Base-by-base conservation (phyloP, 2,113 vertebrate genomes). In the Pycnonotus jocosus region DNA sequence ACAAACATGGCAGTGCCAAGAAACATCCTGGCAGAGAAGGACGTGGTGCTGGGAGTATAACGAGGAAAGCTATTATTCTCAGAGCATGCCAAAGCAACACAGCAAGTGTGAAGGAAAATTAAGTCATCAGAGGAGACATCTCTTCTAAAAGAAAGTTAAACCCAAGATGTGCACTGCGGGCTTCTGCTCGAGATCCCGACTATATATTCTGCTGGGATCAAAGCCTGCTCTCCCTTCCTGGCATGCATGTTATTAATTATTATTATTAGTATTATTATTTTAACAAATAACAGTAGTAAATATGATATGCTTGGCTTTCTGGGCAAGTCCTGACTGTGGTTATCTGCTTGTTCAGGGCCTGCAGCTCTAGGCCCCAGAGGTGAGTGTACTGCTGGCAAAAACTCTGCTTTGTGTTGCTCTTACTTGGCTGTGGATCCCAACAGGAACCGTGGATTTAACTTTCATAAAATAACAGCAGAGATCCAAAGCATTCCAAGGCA, bases 1-100 rank as follows among this genome's bases (percentile, higher is more conserved):
- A 94, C 61, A 83, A 94, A 92, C 92, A 88, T 92, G 86, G 93
- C 88, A 81, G 84, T 90, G 92, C 93, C 92, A 96, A 96, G 92
- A 96, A 96, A 94, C 23, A 93, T 37, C 83, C 88, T 90, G 88
- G 95, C 69, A 92, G 76, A 45, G 93, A 83, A 94, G 95, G 82
- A 94, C 81, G 17, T 51, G 85, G 88, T 83, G 92, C 95, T 94
- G 95, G 86, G 90, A 94, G 61, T 84, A 11, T 90, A 96, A 95
- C 69, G 77, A 96, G 92, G 73, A 93, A 70, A 93, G 93, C 88
- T 61, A 88, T 95, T 96, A 77, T 83, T 92, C 72, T 96, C 90
- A 68, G 81, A 92, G 81, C 71, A 54, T 61, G 84, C 81, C 93
- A 92, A 90, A 91, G 78, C 87, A 91, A 94, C 91, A 64, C 85